Conservation (phyloP, 2,113 vertebrate genomes). For the Phalacrocorax brasilianus region DNA sequence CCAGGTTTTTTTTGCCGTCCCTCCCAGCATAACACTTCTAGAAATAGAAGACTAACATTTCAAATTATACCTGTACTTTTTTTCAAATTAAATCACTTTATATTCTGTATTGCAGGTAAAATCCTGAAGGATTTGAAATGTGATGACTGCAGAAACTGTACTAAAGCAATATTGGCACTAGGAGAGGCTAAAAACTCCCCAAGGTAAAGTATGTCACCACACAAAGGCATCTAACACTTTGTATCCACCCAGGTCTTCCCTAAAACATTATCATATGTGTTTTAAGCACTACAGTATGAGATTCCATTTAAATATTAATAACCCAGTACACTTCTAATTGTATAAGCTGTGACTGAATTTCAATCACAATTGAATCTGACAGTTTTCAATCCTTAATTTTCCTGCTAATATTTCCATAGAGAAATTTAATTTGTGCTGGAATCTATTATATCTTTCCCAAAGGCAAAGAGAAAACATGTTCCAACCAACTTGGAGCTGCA, state of each 20-base stretch:
- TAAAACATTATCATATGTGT: background rate
- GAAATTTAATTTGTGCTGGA: background rate
- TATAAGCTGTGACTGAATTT: background rate
- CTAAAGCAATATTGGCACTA: background rate
- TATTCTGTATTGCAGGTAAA: background rate
- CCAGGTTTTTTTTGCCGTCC: background rate
- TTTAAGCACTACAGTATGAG: background rate
- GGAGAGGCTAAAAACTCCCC: background rate
- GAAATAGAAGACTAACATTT: background rate
- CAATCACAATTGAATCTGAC: background rate
- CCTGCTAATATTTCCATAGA: background rate
- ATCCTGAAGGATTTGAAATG: background rate
- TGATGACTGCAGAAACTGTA: background rate
- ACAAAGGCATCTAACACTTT: background rate
- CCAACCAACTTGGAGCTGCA: background rate
- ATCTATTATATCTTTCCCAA: background rate
- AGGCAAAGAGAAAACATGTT: background rate
- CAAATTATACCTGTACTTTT: background rate
- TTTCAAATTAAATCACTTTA: background rate
- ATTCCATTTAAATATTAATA: background rate
- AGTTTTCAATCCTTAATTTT: background rate
- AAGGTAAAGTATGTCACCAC: background rate
- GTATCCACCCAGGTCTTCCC: background rate
- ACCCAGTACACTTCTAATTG: background rate
- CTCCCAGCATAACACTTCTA: fast-evolving